Conservation (phyloP, 2,888 invertebrate genomes). For the Pyrrhia umbra region DNA sequence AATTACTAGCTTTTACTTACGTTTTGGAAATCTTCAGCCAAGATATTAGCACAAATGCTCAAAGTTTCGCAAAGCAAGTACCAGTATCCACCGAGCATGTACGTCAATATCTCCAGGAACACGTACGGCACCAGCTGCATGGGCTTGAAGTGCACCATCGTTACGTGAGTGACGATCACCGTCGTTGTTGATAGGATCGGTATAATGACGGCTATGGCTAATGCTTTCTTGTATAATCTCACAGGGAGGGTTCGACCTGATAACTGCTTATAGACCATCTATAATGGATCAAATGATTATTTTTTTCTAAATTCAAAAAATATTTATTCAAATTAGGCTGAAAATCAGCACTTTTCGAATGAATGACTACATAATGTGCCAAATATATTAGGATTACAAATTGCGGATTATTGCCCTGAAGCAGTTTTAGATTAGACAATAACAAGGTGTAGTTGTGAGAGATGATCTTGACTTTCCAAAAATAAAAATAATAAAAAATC, state of each 20-base stretch:
- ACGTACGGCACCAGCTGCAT: conserved; percentile 92
- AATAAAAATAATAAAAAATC: background rate
- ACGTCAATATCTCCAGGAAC: conserved; percentile 92
- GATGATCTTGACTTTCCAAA: too few species aligned
- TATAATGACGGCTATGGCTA: conserved; percentile 90
- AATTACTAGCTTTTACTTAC: conserved; percentile 67
- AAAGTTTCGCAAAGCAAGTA: conserved; percentile 92
- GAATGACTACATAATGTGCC: background rate
- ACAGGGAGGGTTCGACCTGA: conserved; percentile 90
- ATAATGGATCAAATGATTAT: conserved; percentile 23
- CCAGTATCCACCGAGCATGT: conserved; percentile 93
- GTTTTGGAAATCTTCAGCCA: conserved; percentile 93
- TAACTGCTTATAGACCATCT: conserved; percentile 91
- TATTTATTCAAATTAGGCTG: too few species aligned
- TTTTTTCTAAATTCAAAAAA: too few species aligned
- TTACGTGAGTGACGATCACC: conserved; percentile 92
- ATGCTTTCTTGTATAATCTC: conserved; percentile 90
- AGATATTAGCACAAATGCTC: conserved; percentile 91
- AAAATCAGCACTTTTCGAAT: too few species aligned
- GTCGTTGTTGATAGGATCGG: conserved; percentile 91
- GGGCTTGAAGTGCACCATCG: conserved; percentile 92
- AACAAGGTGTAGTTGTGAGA: too few species aligned
- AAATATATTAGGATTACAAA: too few species aligned
- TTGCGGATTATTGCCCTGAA: too few species aligned
- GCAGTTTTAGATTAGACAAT: too few species aligned